Percentiles rank a stretch among this genome's conserved stretches.
phyloP scores from a whole-genome alignment of 2,888 invertebrate species.

The Athalia circularis region DNA sequence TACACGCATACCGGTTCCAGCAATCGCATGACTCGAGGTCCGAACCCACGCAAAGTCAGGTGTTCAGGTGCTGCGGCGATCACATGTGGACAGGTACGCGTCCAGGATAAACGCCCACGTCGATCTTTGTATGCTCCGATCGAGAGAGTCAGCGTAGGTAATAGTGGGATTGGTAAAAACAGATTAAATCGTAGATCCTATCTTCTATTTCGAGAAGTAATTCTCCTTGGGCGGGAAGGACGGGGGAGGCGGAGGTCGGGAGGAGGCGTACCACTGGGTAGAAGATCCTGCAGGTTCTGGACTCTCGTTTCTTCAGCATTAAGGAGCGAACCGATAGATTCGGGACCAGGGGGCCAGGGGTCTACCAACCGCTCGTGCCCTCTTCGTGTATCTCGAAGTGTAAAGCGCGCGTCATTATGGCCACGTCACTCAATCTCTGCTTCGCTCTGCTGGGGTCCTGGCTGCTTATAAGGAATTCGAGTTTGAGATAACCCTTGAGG shows the following conservation, averaged over 20 bases:
- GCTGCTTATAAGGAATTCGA: slow-evolving; percentile 45
- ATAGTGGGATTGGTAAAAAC: slow-evolving; percentile 61
- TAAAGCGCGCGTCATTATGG: slow-evolving; percentile 67
- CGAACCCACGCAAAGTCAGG: slow-evolving; percentile 55
- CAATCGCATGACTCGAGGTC: slow-evolving; percentile 55
- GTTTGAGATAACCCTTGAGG: slow-evolving; percentile 21
- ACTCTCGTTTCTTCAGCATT: slow-evolving; percentile 13
- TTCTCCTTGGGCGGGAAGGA: slow-evolving; percentile 61
- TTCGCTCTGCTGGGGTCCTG: slow-evolving; percentile 60
- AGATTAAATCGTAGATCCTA: slow-evolving; percentile 65
- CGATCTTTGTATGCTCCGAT: slow-evolving; percentile 16
- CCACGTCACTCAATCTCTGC: slow-evolving; percentile 68
- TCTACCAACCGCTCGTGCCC: slow-evolving; percentile 7
- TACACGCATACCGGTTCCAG: slow-evolving; percentile 43
- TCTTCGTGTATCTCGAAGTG: slow-evolving; percentile 32
- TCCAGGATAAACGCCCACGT: slow-evolving; percentile 46
- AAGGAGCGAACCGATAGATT: too few species aligned
- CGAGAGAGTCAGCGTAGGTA: slow-evolving; percentile 50
- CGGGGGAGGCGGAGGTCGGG: slow-evolving; percentile 49
- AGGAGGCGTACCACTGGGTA: slow-evolving; percentile 55
- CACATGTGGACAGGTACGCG: slow-evolving; percentile 44
- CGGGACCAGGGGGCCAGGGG: too few species aligned
- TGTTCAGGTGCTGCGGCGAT: slow-evolving; percentile 54
- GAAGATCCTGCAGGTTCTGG: slow-evolving; percentile 37
- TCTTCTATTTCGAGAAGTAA: slow-evolving; percentile 47